Evolutionary conservation across 2,797 vertebrate species (phyloP).

Genomic region (Catamblyrhynchus diadema): DNA sequence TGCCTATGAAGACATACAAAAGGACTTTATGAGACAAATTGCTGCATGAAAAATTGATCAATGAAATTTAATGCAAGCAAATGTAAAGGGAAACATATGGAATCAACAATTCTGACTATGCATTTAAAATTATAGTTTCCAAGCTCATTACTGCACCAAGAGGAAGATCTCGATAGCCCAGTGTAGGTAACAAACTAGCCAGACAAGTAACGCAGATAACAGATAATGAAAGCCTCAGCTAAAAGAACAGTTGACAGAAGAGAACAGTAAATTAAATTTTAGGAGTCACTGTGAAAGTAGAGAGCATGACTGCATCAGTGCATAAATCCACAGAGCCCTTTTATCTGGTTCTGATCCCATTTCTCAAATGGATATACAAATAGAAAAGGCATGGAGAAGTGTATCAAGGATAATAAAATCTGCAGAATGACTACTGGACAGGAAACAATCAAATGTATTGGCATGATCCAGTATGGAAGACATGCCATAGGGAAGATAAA

Average conservation of each 20-base stretch:
- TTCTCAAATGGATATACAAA: background rate
- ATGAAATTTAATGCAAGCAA: background rate
- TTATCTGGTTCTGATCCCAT: background rate
- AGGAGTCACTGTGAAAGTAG: background rate
- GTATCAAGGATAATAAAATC: background rate
- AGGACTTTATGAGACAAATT: background rate
- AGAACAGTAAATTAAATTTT: background rate
- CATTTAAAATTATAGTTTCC: background rate
- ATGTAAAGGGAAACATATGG: background rate
- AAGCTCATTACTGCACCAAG: background rate
- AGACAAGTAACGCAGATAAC: background rate
- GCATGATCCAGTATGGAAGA: background rate
- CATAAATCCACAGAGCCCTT: background rate
- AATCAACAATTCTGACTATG: background rate
- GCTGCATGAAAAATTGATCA: background rate
- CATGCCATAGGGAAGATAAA: background rate
- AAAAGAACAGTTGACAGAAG: background rate
- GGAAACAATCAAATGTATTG: background rate
- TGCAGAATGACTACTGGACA: background rate
- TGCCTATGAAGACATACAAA: background rate
- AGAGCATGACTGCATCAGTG: background rate
- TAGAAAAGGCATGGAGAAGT: background rate
- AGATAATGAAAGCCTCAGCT: background rate
- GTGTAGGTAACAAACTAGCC: background rate
- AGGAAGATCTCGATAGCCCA: background rate